Evolutionary conservation across 2,797 vertebrate species (phyloP).

Genomic region (Tinamus major): DNA sequence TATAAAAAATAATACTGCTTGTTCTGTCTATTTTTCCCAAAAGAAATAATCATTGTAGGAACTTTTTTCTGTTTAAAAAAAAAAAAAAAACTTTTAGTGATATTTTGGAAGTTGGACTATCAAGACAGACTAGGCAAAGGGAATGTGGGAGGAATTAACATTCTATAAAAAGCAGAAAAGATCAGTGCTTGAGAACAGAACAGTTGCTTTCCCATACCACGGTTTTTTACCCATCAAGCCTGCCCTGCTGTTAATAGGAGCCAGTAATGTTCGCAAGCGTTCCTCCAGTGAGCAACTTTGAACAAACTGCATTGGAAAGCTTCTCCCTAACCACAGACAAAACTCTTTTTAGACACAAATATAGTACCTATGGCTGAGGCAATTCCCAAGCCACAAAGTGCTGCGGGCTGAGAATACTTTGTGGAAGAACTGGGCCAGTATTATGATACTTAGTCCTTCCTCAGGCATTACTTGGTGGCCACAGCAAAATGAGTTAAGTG

Average conservation of each 20-base stretch:
- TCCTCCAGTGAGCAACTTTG: neutral
- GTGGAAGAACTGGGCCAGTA: neutral
- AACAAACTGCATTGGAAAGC: rapidly evolving
- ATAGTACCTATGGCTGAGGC: neutral
- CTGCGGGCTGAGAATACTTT: neutral
- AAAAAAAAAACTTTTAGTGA: neutral
- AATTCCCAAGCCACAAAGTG: neutral
- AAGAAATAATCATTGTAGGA: neutral
- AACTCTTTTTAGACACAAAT: neutral
- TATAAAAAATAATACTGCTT: neutral
- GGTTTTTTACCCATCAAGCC: neutral
- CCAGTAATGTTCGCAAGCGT: neutral
- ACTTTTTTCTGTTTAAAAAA: neutral
- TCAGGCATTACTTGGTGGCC: neutral
- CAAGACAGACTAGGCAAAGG: neutral
- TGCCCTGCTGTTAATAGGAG: neutral
- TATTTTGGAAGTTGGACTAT: neutral
- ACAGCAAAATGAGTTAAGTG: neutral
- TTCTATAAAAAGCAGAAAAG: neutral
- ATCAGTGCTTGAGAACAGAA: neutral
- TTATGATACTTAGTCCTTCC: neutral
- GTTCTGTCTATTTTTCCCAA: neutral
- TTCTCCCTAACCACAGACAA: neutral
- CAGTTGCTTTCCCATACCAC: neutral
- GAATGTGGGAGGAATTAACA: neutral